Base-by-base conservation (phyloP, 2,888 invertebrate genomes). In the Diarsia dahlii region DNA sequence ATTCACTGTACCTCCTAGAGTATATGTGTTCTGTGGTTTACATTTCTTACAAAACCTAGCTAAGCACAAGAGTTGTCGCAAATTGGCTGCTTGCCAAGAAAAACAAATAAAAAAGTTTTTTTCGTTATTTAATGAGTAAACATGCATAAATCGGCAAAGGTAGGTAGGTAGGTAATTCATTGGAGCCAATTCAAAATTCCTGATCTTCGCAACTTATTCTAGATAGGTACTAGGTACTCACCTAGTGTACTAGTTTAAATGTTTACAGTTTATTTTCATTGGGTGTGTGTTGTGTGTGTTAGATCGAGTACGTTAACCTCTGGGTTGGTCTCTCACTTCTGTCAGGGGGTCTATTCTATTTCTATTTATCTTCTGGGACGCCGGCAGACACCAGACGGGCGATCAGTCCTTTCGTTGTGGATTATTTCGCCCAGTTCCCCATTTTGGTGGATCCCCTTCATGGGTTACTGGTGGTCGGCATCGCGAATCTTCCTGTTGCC, bases 1-100 rank as follows among this genome's bases (percentile, higher is more conserved):
- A 74, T 18, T 63, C 50, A 71, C 60, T 82, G 70, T n/a, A n/a
- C n/a, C n/a, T n/a, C n/a, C n/a, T n/a, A n/a, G n/a, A n/a, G n/a
- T n/a, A n/a, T n/a, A n/a, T n/a, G n/a, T n/a, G n/a, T n/a, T n/a
- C n/a, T n/a, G n/a, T n/a, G n/a, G n/a, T 75, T 78, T 75, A 80
- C 71, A 76, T 72, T 70, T 74, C 50, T 73, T 66, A 72, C 67
- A 75, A 84, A 71, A 84, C 64, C 67, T 56, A 68, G 12, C 39
- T 46, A 34, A 34, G 20, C 69, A 81, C 13, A 60, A 46, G 62
- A 54, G 28, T 39, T 70, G 73, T 62, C 64, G 39, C 48, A 60
- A 39, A 45, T 39, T 82, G 82, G 68, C 52, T 34, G 3, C 1
- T 52, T 28, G 83, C 86, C 84, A 82, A 78, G 39, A 28, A 71